A percentile compares a stretch with the other conserved stretches of the same genome.
These are phyloP conservation scores for Halyomorpha halys DNA, from an alignment of 1,140 invertebrate species.

Conservation along the genomic window DNA sequence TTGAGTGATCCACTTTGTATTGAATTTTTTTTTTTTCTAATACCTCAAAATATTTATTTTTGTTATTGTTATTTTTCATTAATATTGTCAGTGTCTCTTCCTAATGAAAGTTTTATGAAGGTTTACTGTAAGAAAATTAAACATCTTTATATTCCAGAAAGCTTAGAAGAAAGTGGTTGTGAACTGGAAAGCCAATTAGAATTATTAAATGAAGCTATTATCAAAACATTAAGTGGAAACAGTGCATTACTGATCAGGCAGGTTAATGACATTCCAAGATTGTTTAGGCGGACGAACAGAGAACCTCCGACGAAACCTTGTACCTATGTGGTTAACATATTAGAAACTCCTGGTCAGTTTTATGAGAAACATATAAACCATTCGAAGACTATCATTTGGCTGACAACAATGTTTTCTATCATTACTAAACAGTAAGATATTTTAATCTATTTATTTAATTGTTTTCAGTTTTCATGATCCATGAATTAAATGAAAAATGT, in stretches of 20 bases:
- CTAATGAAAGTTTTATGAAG: too few relatives aligned
- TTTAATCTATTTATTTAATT: too few relatives aligned
- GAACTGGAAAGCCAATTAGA: constrained; percentile 41
- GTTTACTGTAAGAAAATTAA: neutral
- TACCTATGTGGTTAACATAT: constrained; percentile 59
- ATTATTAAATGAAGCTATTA: constrained; percentile 45
- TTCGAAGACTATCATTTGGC: constrained; percentile 42
- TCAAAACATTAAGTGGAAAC: constrained; percentile 45
- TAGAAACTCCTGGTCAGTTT: constrained; percentile 52
- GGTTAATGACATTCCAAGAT: constrained; percentile 81
- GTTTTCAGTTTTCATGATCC: too few relatives aligned
- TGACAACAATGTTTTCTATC: constrained; percentile 47
- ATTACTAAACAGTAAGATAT: constrained; percentile 54
- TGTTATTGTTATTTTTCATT: too few relatives aligned
- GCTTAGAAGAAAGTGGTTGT: constrained; percentile 41
- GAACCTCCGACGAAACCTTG: constrained; percentile 70
- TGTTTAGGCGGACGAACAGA: constrained; percentile 86
- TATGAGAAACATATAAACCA: constrained; percentile 44
- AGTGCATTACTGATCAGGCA: constrained; percentile 51
- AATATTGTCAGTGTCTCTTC: too few relatives aligned
- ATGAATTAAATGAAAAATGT: too few relatives aligned
- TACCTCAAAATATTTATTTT: too few relatives aligned
- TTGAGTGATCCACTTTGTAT: too few relatives aligned
- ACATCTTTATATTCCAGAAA: constrained; percentile 35
- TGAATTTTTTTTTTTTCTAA: too few relatives aligned